phyloP scores from a whole-genome alignment of 1,140 invertebrate species.

The Coenobita brevimanus region DNA sequence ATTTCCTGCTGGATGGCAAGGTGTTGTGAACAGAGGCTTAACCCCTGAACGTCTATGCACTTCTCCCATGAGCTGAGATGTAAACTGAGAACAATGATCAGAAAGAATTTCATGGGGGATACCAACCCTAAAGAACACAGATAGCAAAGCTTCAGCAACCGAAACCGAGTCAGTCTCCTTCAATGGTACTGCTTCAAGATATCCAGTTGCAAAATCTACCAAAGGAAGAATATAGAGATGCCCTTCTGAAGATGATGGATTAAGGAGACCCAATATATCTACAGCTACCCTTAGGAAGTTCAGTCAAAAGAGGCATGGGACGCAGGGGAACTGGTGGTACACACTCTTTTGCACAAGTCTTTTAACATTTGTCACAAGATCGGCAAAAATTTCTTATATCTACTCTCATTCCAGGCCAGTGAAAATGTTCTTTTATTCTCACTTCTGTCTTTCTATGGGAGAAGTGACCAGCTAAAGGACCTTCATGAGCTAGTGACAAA shows the following conservation, averaged over 20 bases:
- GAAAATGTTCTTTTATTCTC: no score
- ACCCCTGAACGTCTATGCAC: neutral
- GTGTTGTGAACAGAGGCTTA: conserved; percentile 10
- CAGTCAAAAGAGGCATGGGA: no score
- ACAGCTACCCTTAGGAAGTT: neutral
- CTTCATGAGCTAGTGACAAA: no score
- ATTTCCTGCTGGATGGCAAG: no score
- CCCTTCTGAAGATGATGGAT: neutral
- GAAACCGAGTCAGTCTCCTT: neutral
- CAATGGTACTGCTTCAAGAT: neutral
- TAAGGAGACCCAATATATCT: neutral
- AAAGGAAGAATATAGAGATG: neutral
- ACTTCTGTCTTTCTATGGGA: no score
- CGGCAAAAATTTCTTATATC: no score
- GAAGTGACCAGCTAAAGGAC: no score
- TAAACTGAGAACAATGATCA: conserved; percentile 17
- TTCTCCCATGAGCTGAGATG: neutral
- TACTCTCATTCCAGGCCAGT: no score
- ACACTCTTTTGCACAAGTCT: no score
- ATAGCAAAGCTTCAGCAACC: conserved; percentile 19
- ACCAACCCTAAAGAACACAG: neutral
- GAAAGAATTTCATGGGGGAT: neutral
- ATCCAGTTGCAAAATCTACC: neutral
- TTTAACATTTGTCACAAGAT: no score
- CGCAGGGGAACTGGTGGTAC: no score